Evolutionary conservation across 2,797 vertebrate genomes (phyloP).

Genomic region (Crax fasciolata): DNA sequence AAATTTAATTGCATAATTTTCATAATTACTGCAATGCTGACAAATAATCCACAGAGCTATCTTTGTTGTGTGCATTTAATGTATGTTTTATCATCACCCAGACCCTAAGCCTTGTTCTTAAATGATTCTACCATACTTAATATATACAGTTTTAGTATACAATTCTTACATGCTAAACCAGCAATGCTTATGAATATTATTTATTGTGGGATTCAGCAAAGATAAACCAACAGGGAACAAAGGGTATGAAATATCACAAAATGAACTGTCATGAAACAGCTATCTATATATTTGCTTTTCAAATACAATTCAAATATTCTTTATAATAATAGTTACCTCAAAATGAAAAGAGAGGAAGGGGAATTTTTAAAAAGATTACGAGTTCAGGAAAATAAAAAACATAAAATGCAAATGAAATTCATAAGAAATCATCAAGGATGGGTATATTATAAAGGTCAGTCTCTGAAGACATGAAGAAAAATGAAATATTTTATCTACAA

Average conservation of each 20-base stretch:
- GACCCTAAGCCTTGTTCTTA: background rate
- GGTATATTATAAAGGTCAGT: background rate
- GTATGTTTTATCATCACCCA: background rate
- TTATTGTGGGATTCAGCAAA: background rate
- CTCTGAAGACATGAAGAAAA: background rate
- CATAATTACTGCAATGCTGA: background rate
- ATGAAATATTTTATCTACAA: background rate
- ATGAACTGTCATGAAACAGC: background rate
- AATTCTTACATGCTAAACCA: background rate
- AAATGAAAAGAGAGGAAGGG: accelerated
- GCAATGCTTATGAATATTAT: background rate
- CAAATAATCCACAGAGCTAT: background rate
- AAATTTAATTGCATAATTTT: background rate
- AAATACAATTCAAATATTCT: background rate
- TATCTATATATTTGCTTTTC: background rate
- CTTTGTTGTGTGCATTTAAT: background rate
- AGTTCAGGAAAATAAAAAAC: background rate
- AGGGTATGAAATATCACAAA: background rate
- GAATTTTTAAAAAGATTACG: background rate
- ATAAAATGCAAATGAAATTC: background rate
- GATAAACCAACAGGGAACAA: background rate
- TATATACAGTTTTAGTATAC: background rate
- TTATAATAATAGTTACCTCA: background rate
- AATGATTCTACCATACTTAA: background rate
- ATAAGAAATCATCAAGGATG: background rate